Evolutionary conservation across 2,888 invertebrate genomes (phyloP).

Genomic region (Dione juno): DNA sequence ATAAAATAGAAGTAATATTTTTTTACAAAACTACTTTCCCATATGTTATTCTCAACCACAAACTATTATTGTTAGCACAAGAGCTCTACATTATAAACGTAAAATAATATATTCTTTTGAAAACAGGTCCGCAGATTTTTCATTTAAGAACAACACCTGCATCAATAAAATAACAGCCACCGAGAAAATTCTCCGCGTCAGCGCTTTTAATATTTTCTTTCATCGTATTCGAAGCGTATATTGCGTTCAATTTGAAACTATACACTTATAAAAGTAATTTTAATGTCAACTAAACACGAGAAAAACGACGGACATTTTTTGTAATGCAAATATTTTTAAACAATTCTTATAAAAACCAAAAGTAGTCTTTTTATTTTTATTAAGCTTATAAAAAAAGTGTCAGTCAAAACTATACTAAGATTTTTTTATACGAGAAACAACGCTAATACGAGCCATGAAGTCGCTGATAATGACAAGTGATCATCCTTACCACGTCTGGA

Average conservation of each 20-base stretch:
- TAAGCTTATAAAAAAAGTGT: too few species aligned
- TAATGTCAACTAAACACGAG: constrained; percentile 7
- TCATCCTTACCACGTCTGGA: too few species aligned
- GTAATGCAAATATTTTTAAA: background rate
- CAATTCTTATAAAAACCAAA: too few species aligned
- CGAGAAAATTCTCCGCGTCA: constrained; percentile 19
- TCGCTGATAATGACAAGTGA: too few species aligned
- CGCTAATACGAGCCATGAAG: too few species aligned
- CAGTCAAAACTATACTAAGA: too few species aligned
- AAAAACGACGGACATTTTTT: background rate
- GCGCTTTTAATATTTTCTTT: constrained; percentile 23
- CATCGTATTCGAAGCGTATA: constrained; percentile 15
- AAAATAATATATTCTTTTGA: background rate
- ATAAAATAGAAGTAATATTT: background rate
- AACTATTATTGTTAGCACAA: background rate
- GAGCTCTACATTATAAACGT: background rate
- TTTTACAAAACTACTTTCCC: background rate
- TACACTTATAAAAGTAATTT: constrained; percentile 10
- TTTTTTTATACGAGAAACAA: too few species aligned
- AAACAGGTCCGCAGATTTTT: constrained; percentile 6
- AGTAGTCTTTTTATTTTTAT: too few species aligned
- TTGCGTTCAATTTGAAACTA: constrained; percentile 21
- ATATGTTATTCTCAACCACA: background rate
- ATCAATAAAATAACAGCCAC: constrained; percentile 21
- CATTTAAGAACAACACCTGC: constrained; percentile 26